A percentile compares a stretch with the other conserved stretches of the same genome.
Evolutionary conservation across 2,888 invertebrate genomes (phyloP).

Genomic region (Lysandra bellargus): DNA sequence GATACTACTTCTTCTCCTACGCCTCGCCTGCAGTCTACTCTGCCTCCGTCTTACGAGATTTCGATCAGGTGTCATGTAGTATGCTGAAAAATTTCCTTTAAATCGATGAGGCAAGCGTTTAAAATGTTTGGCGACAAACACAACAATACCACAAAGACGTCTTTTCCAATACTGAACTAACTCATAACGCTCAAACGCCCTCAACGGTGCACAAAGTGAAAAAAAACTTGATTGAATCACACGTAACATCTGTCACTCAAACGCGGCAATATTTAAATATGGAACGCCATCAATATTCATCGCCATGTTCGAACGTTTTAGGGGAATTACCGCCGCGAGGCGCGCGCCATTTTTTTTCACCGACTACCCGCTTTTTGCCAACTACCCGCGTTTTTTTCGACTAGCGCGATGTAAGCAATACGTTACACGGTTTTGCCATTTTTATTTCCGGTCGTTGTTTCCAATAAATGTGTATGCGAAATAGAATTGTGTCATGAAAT

Average conservation of each 20-base stretch:
- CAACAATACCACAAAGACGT: no score
- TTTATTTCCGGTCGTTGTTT: background rate
- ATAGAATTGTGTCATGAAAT: background rate
- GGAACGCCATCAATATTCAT: constrained; percentile 16
- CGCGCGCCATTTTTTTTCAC: constrained; percentile 1
- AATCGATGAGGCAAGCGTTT: no score
- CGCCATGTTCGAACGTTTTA: constrained; percentile 8
- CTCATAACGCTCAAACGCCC: no score
- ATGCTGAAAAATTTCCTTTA: no score
- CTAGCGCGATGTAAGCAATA: constrained; percentile 10
- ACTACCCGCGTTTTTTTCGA: constrained; percentile 6
- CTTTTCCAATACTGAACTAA: no score
- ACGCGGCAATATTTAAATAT: background rate
- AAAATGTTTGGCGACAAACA: no score
- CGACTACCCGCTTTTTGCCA: background rate
- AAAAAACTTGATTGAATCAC: background rate
- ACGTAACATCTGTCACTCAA: background rate
- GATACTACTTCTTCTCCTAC: no score
- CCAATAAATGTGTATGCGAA: background rate
- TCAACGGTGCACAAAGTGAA: background rate
- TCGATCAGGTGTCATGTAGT: no score
- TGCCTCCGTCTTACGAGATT: no score
- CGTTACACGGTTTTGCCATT: constrained; percentile 9
- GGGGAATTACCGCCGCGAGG: constrained; percentile 14
- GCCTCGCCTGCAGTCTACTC: no score